Evolutionary conservation across 2,113 vertebrate genomes (phyloP).

Genomic region (Ceyx margarethae): DNA sequence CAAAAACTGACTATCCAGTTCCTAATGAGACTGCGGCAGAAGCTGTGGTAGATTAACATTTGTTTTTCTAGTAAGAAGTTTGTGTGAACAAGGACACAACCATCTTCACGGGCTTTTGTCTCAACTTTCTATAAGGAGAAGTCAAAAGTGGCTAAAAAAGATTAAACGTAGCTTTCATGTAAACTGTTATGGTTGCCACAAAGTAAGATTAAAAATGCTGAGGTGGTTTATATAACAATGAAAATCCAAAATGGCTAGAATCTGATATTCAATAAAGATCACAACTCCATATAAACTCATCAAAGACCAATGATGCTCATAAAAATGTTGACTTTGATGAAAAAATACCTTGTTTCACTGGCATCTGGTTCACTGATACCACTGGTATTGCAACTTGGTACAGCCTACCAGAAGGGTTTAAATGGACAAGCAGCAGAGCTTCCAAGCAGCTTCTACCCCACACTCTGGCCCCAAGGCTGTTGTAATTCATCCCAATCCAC

Average conservation of each 20-base stretch:
- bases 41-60: not conserved
- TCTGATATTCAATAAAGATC: not conserved
- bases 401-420: not conserved
- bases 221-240: not conserved
- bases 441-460: not conserved
- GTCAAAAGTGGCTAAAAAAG: not conserved
- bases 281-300: not conserved
- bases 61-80: not conserved
- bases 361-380: not conserved
- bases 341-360: not conserved
- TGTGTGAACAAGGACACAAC: not conserved
- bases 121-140: not conserved
- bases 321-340: not conserved
- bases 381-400: not conserved
- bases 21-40: not conserved
- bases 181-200: not conserved
- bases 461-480: rapidly evolving
- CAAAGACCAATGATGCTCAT: not conserved
- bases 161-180: not conserved
- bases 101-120: not conserved
- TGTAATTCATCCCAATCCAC: not conserved
- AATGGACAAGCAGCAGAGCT: not conserved
- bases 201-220: not conserved
- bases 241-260: not conserved
- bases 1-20: not conserved